A percentile compares a stretch with the other conserved stretches of the same genome.
Conservation (phyloP, 2,113 vertebrate genomes). For the Macquaria ambigua region DNA sequence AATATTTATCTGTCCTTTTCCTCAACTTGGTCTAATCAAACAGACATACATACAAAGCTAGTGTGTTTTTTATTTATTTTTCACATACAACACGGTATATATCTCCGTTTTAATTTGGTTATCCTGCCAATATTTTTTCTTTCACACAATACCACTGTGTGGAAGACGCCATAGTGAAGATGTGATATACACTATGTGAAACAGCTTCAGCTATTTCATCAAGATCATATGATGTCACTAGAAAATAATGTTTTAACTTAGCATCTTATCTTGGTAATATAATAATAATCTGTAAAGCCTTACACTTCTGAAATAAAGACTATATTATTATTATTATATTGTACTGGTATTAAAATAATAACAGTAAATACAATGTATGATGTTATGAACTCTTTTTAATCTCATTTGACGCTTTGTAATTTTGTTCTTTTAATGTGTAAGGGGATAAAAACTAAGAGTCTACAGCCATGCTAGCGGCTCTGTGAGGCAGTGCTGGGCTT, state of each 20-base stretch:
- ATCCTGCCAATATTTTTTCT: slow-evolving; percentile 3
- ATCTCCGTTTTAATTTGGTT: slow-evolving; percentile 19
- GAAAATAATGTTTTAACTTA: background rate
- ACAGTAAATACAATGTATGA: background rate
- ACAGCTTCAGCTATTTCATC: background rate
- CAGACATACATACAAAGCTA: slow-evolving; percentile 41
- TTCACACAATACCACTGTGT: background rate
- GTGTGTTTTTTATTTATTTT: slow-evolving; percentile 27
- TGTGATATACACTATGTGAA: background rate
- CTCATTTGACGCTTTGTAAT: background rate
- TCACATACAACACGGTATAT: background rate
- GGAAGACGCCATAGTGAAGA: background rate
- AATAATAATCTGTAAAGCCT: background rate
- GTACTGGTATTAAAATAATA: background rate
- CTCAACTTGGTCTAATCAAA: slow-evolving; percentile 73
- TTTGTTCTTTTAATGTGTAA: background rate
- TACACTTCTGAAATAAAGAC: background rate
- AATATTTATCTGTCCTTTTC: slow-evolving; percentile 80
- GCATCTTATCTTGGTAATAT: background rate
- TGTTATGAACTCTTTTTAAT: background rate
- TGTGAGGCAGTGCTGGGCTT: background rate
- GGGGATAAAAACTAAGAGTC: too few relatives aligned
- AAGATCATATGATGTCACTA: background rate
- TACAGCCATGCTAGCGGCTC: background rate
- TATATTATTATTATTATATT: background rate